Percentiles rank a stretch among this genome's conserved stretches.
These are phyloP conservation scores for Megalops cyprinoides DNA, from an alignment of 2,797 vertebrate genomes.

Conservation along the genomic window DNA sequence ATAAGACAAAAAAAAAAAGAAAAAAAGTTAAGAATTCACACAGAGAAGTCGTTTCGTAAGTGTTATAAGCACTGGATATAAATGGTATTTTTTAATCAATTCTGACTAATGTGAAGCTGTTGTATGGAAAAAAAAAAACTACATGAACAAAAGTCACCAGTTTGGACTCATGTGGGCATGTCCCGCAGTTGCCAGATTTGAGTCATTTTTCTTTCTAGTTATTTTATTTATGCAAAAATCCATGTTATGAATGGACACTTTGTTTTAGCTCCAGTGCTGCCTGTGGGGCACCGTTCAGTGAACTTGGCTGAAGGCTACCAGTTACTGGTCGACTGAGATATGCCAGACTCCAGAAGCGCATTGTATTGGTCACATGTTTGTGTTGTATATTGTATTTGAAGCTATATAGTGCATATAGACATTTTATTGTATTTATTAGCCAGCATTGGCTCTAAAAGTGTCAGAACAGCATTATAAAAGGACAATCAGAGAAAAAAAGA, in stretches of 20 bases:
- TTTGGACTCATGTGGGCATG: slow-evolving; percentile 90
- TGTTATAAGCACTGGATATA: slow-evolving; percentile 99
- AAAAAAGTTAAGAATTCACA: slow-evolving; percentile 74
- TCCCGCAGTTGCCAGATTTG: slow-evolving; percentile 92
- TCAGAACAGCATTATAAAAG: slow-evolving; percentile 81
- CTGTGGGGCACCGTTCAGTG: slow-evolving; percentile 66
- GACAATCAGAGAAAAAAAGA: slow-evolving; percentile 87
- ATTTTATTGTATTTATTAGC: slow-evolving; percentile 97
- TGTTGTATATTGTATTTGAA: slow-evolving; percentile 86
- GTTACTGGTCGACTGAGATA: slow-evolving; percentile 79
- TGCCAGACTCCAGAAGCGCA: slow-evolving; percentile 75
- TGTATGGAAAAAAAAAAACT: slow-evolving; percentile 85
- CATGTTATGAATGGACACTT: slow-evolving; percentile 92
- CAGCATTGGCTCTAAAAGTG: slow-evolving; percentile 92
- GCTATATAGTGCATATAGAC: slow-evolving; percentile 82
- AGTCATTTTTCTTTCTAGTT: slow-evolving; percentile 90
- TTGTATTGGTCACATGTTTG: slow-evolving; percentile 79
- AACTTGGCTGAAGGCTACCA: slow-evolving; percentile 76
- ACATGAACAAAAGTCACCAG: slow-evolving; percentile 94
- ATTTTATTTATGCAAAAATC: slow-evolving; percentile 99
- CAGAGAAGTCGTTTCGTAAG: slow-evolving; percentile 94
- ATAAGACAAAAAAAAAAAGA: slow-evolving; percentile 60
- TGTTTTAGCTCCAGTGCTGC: slow-evolving; percentile 93
- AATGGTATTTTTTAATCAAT: slow-evolving; percentile 99
- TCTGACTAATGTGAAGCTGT: slow-evolving; percentile 99